Base-by-base conservation (phyloP, 1,140 invertebrate species). In the Whitmania pigra region DNA sequence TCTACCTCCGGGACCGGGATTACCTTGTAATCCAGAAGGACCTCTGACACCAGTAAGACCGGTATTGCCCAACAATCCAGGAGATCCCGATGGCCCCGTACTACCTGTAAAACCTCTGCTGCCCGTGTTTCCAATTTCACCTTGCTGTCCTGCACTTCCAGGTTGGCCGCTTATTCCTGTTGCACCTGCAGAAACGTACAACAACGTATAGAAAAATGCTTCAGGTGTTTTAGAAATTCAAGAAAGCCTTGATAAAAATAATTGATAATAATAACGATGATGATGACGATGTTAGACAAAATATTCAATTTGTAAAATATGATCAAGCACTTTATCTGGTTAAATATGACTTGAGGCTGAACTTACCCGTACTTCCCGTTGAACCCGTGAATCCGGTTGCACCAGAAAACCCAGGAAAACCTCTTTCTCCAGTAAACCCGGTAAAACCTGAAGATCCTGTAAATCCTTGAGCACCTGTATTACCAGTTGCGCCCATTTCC, bases 381-480 rank as follows among this genome's bases (percentile, higher is more conserved):
- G 22, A 63, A 27, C 67, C 67, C 0, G 40, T 54, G 22, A 49
- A 36, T n/a, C 69, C 69, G 53, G 53, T 54, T 22, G 36, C 29
- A 53, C 69, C 69, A 15, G 69, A 20, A 49, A 49, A 2, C 25
- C 69, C 69, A 70, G 69, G 29, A 53, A 49, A 15, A 15, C 69
- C 69, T 22, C 17, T 53, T 0, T 18, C 36, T 22, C 69, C 69
- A 7, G 69, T 53, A 2, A 13, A 36, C 27, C 69, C 69, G 3
- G 67, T 36, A n/a, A 40, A 40, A 13, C 67, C 67, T 2, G 67
- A 11, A n/a, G 1, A 22, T 13, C 67, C 67, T 18, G 43, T 18
- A 70, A 18, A 18, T 4, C 69, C 69, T 7, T 40, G 31, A 53
- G 25, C 13, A 25, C 69, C 69, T 22, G 69, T 22, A 13, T 18